Evolutionary conservation across 2,888 invertebrate genomes (phyloP), one percentile per base, ranked within the genome.

Genomic region (Mesorhabditis belari): DNA sequence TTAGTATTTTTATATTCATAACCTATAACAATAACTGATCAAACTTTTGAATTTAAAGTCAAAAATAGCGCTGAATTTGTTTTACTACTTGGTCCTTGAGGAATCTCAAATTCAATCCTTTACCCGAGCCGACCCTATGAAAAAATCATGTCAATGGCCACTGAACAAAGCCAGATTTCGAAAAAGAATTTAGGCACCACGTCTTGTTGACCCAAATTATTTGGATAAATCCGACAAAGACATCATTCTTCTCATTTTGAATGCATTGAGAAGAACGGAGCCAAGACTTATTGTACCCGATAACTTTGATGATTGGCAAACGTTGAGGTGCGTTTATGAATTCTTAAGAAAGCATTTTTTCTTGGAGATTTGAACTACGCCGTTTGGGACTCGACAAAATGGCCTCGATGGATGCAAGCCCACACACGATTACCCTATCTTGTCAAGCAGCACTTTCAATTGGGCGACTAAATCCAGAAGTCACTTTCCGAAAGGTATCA

Each of bases 391-490:
- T 70, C 6, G 59, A 60, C 6, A 62, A 61, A 9, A 44, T 68
- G 28, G 63, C 64, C 44, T 67, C 68, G 24, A 35, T 35, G 44
- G 61, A 65, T n/a, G 66, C 64, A 12, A 62, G 65, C 23, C 70
- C 70, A 5, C 62, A 65, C 4, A 70, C 68, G 85, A 91, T 96
- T 81, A 91, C 90, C 50, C 87, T 95, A 63, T 92, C 93, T 21
- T 98, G 98, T 85, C 87, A 98, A 35, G 96, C 96, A 61, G 95
- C 95, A 79, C 95, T 98, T 83, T 93, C 94, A 59, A 95, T 96
- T 83, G 98, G 96, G 61, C 88, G 95, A 70, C 95, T 95, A 75
- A 95, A 61, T 25, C 69, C 68, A 25, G 98, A 98, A 82, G 95
- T 98, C 59, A 98, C 98, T 83, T 98, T 98, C 85, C 88, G 98